Evolutionary conservation across 2,888 invertebrate species (phyloP), one percentile per base, ranked within the genome.

Genomic region (Netelia virgata): DNA sequence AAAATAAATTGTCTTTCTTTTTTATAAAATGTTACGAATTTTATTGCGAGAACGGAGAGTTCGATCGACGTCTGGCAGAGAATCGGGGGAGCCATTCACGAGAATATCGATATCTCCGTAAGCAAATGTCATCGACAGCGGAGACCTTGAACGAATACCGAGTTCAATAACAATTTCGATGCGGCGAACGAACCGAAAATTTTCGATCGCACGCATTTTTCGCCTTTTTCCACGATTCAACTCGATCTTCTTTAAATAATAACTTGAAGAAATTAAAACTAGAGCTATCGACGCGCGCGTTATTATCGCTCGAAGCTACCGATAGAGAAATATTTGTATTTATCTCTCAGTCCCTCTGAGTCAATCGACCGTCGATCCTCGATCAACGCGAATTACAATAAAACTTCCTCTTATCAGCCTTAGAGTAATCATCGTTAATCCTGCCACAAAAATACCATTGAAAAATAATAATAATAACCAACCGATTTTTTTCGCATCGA

Each of bases 101-200:
- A 69, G 23, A 10, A 57, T 63, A 63, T 23, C 69, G 70, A 78
- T 78, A 72, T 72, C 78, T 72, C 64, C 23, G 64, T 79, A 23
- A 64, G 23, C 61, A 79, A 79, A 79, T 72, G 78, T 79, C 78
- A 79, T 79, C 78, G 64, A 70, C 64, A 64, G 63, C 18, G 36
- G 78, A 55, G 78, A 79, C 78, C 78, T 79, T 79, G 78, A 79
- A 81, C 81, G 69, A 84, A 81, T 69, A 36, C 77, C 74, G 81
- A 81, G 84, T 82, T 84, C 77, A 84, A 84, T 84, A 82, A 69
- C 82, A 81, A 81, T 84, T 14, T 78, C 74, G 57, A 74, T 41
- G 14, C 14, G 47, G 57, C 50, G 74, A 64, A 53, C 59, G 41
- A 20, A 70, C 18, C 59, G 14, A 53, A 47, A 63, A 70, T 43